Evolutionary conservation across 1,140 invertebrate genomes (phyloP).

Genomic region (Sesamia nonagrioides): DNA sequence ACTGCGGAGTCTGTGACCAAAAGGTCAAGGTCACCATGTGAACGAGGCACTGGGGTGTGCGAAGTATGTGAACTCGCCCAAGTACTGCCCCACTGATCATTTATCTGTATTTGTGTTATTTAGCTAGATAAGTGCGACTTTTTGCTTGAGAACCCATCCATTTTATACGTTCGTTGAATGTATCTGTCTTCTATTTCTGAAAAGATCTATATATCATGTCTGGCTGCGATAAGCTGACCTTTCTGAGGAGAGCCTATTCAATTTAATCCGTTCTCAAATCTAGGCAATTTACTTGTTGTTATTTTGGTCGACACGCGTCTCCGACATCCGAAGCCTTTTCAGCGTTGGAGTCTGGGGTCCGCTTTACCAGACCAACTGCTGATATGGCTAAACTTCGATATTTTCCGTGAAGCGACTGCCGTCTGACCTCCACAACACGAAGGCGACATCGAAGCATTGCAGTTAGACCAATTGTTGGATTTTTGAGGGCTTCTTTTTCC

Average conservation of each 20-base stretch:
- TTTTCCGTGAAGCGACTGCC: too few relatives aligned
- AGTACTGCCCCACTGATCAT: neutral
- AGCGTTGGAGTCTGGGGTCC: too few relatives aligned
- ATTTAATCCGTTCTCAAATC: neutral
- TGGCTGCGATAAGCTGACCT: neutral
- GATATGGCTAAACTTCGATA: too few relatives aligned
- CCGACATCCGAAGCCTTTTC: too few relatives aligned
- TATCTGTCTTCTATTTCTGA: neutral
- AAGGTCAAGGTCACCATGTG: slow-evolving; percentile 6
- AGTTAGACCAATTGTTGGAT: too few relatives aligned
- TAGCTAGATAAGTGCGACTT: slow-evolving; percentile 17
- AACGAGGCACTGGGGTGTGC: neutral
- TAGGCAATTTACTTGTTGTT: neutral
- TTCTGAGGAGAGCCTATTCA: neutral
- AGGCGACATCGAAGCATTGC: too few relatives aligned
- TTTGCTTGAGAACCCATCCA: neutral
- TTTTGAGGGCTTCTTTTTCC: too few relatives aligned
- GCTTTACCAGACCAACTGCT: too few relatives aligned
- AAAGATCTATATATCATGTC: slow-evolving; percentile 3
- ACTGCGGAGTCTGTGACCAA: neutral
- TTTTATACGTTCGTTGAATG: neutral
- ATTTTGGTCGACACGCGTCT: too few relatives aligned
- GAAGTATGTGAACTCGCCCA: neutral
- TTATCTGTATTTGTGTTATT: slow-evolving; percentile 10
- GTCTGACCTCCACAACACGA: too few relatives aligned